Conservation (phyloP, 2,797 vertebrate species). For the Acanthurus leucopareius region DNA sequence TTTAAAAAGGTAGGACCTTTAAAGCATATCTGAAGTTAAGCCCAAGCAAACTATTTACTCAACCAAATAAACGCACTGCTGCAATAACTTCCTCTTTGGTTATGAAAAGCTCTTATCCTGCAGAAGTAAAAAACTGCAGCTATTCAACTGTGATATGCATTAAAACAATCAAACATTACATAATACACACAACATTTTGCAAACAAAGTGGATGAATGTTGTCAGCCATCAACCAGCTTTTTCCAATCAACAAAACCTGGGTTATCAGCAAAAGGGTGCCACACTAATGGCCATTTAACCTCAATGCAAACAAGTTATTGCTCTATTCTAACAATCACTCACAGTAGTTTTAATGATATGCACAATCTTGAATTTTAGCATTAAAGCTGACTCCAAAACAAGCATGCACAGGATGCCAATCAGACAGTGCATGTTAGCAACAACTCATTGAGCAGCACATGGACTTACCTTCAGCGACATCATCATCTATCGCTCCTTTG, state of each 20-base stretch:
- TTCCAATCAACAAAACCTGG: neutral
- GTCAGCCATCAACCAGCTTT: neutral
- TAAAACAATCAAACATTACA: neutral
- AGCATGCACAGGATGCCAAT: neutral
- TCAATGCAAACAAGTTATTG: neutral
- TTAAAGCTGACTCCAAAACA: conserved; percentile 4
- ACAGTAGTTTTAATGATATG: neutral
- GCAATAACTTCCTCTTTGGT: conserved; percentile 10
- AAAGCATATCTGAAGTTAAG: neutral
- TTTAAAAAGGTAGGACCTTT: neutral
- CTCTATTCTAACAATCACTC: neutral
- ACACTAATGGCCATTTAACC: neutral
- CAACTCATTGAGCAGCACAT: conserved; percentile 5
- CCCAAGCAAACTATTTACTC: neutral
- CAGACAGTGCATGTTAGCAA: neutral
- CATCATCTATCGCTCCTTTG: conserved; percentile 96
- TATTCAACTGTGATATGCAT: neutral
- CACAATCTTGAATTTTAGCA: neutral
- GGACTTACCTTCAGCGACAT: conserved; percentile 94
- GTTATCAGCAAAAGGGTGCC: neutral
- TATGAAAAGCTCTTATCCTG: neutral
- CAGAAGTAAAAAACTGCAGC: neutral
- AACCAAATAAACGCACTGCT: neutral
- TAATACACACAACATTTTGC: conserved; percentile 23
- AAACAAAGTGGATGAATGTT: conserved; percentile 1